These are phyloP conservation scores for Limulus polyphemus DNA, from an alignment of 2,888 invertebrate genomes.

Conservation along the genomic window DNA sequence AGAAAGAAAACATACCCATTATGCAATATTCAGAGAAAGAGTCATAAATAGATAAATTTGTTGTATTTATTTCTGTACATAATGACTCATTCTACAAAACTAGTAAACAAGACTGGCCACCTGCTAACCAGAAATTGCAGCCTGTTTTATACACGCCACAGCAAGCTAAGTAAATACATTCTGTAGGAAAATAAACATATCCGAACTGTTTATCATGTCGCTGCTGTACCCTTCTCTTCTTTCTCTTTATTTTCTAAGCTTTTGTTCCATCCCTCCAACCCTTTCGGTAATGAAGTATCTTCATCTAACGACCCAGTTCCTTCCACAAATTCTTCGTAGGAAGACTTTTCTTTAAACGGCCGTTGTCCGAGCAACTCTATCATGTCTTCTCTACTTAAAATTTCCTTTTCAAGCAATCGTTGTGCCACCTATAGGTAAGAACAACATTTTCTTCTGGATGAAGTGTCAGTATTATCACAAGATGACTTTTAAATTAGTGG, in stretches of 20 bases:
- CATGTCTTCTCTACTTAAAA: constrained; percentile 92
- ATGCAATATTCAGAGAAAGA: no score
- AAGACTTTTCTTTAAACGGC: constrained; percentile 96
- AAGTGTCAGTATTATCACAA: no score
- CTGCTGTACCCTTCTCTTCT: not conserved
- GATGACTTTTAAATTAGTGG: no score
- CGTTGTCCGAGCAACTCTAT: constrained; percentile 83
- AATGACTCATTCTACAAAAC: no score
- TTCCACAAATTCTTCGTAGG: constrained; percentile 98
- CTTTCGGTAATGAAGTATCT: constrained; percentile 85
- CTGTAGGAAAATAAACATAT: not conserved
- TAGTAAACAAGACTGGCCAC: no score
- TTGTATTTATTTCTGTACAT: no score
- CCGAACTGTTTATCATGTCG: not conserved
- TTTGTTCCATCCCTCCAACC: constrained; percentile 84
- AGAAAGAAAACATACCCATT: no score
- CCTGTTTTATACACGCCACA: no score
- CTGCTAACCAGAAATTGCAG: no score
- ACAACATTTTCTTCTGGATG: no score
- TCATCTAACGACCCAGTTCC: constrained; percentile 97
- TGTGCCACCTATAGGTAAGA: constrained; percentile 59
- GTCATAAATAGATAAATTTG: no score
- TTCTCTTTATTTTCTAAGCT: constrained; percentile 31
- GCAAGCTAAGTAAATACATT: no score
- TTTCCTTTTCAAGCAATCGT: constrained; percentile 81